Evolutionary conservation across 2,888 invertebrate genomes (phyloP).

Genomic region (Stenodema calcarata): DNA sequence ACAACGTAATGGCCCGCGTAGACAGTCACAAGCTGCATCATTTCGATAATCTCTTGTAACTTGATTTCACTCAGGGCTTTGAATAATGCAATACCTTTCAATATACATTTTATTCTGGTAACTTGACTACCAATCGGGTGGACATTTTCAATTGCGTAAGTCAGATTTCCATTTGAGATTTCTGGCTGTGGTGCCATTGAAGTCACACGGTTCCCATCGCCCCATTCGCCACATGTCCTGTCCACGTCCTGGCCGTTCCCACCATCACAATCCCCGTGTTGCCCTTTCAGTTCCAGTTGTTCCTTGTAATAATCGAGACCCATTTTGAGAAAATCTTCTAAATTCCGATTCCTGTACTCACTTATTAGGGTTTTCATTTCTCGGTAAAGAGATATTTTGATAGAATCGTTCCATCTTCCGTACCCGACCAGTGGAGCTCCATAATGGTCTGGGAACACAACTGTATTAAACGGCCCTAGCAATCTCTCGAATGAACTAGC

Average conservation of each 20-base stretch:
- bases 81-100: neutral
- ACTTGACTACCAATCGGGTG: neutral
- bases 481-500: neutral
- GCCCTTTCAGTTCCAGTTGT: neutral
- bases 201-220: neutral
- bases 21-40: slow-evolving; percentile 15
- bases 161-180: neutral
- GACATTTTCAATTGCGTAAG: neutral
- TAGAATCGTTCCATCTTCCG: neutral
- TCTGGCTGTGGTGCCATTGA: neutral
- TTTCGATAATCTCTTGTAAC: neutral
- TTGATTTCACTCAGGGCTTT: neutral
- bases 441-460: neutral
- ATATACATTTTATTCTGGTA: neutral
- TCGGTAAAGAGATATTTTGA: neutral
- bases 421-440: neutral
- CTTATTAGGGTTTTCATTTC: neutral
- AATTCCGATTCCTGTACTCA: neutral
- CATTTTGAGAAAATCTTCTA: neutral
- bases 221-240: neutral
- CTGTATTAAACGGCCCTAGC: neutral
- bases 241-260: neutral
- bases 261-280: neutral
- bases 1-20: slow-evolving; percentile 20
- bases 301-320: neutral